These are phyloP conservation scores for Eurytoma adleriae DNA, from an alignment of 2,888 invertebrate species.

Conservation along the genomic window DNA sequence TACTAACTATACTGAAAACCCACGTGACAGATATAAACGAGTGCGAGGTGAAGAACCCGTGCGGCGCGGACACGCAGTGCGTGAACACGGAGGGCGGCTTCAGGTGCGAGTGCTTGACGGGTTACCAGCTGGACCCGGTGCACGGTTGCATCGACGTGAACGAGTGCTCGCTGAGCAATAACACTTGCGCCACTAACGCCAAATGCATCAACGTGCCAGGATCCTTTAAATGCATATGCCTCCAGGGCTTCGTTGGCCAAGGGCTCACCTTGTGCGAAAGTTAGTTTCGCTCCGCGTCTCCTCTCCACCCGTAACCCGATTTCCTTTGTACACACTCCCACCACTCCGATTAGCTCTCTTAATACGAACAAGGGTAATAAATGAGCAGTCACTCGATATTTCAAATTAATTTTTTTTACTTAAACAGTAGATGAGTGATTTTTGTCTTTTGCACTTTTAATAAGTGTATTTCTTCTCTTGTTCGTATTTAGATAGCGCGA, in stretches of 20 bases:
- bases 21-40: slow-evolving; percentile 83
- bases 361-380: background rate
- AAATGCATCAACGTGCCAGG: slow-evolving; percentile 90
- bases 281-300: slow-evolving; percentile 76
- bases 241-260: slow-evolving; percentile 86
- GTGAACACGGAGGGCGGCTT: slow-evolving; percentile 87
- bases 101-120: slow-evolving; percentile 84
- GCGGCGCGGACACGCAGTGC: slow-evolving; percentile 84
- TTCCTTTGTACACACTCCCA: background rate
- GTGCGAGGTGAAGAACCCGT: slow-evolving; percentile 82
- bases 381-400: background rate
- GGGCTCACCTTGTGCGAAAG: slow-evolving; percentile 87
- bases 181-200: slow-evolving; percentile 86
- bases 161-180: slow-evolving; percentile 81
- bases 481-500: background rate
- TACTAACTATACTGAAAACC: slow-evolving; percentile 42
- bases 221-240: slow-evolving; percentile 87
- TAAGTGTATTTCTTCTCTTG: no score
- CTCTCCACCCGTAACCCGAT: background rate
- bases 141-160: slow-evolving; percentile 85
- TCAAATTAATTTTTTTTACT: background rate
- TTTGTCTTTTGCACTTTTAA: no score
- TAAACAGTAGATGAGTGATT: no score
- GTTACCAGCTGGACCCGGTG: slow-evolving; percentile 81
- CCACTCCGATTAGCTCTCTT: no score